Evolutionary conservation across 2,888 invertebrate genomes (phyloP), one percentile per base, ranked within the genome.

Genomic region (Stenodema calcarata): DNA sequence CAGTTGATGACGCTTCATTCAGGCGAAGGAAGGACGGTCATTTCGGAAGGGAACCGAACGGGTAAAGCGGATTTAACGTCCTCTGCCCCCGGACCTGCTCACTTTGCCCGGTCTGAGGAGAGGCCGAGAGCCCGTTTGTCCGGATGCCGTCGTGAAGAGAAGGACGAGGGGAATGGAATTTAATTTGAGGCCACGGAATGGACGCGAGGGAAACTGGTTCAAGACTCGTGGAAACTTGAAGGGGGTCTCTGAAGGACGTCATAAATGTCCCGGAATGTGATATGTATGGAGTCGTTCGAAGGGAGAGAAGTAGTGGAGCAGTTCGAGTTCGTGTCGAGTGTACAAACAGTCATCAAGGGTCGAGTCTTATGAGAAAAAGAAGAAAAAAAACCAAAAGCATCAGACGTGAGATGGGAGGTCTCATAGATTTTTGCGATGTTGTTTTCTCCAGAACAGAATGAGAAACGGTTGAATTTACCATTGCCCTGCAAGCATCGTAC

Each of bases 61-160:
- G n/a, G n/a, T n/a, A n/a, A n/a, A n/a, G 41, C 42, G 76, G 76
- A 76, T 76, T n/a, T 76, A 76, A 76, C 42, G 35, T n/a, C 76
- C 76, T 12, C 11, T 41, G 42, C 41, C 42, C 76, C 12, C 6
- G 12, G 23, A 76, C 76, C 76, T 76, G 76, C 42, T 76, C 42
- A 76, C 23, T 42, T 76, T 41, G 35, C 42, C 16, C 0, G 70
- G 70, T 28, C 35, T 12, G 28, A 69, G 69, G 4, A 28, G 23
- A 27, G 69, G 9, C 3, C 69, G n/a, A 9, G 69, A 69, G 18
- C 69, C 23, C 14, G 69, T n/a, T 7, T 11, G 18, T 1, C n/a
- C 12, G 28, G 69, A 1, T n/a, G 28, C 69, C 1, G n/a, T 12
- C 6, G 62, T 62, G n/a, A 16, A 16, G 62, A 16, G 16, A 62